Percentiles rank a stretch among this genome's conserved stretches.
phyloP scores from a whole-genome alignment of 30 jellyfish, hydroid and myxozoan species.

The Aurelia sp. region DNA sequence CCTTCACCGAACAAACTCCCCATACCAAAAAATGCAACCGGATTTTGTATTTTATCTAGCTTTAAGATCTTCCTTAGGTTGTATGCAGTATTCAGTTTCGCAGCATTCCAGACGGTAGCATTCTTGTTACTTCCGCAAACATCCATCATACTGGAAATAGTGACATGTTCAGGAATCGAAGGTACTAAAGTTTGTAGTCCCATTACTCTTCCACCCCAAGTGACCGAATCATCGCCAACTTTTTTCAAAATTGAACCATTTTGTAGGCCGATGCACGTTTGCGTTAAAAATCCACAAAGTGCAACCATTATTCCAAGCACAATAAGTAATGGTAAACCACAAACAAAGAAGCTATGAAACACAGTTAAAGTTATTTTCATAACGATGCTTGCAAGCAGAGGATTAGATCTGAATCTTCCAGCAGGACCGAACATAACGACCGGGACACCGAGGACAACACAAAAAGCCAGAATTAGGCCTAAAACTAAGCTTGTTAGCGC shows the following conservation, averaged over 20 bases:
- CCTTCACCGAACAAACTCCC: conserved; percentile 29
- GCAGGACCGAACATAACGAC: conserved; percentile 21
- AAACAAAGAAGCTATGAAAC: conserved; percentile 18
- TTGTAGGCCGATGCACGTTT: conserved; percentile 46
- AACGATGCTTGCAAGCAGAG: background rate
- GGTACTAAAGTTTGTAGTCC: conserved; percentile 27
- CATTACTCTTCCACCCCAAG: conserved; percentile 40
- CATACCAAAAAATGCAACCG: conserved; percentile 9
- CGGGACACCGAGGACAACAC: conserved; percentile 21
- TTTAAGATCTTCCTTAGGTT: conserved; percentile 10
- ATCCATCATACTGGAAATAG: background rate
- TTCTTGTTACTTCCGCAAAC: conserved; percentile 23
- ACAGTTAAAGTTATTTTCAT: background rate
- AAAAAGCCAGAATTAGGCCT: conserved; percentile 1
- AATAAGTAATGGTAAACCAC: conserved; percentile 4
- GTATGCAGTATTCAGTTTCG: background rate
- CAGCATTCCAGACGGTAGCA: conserved; percentile 40
- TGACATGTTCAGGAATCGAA: background rate
- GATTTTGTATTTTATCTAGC: conserved; percentile 7
- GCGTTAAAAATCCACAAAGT: conserved; percentile 46
- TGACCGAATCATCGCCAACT: conserved; percentile 37
- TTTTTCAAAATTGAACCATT: conserved; percentile 29
- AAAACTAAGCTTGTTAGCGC: background rate
- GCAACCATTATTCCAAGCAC: conserved; percentile 29
- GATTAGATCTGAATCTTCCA: background rate